These are phyloP conservation scores for Panopea generosa DNA, from an alignment of 2,888 invertebrate species.

Conservation along the genomic window DNA sequence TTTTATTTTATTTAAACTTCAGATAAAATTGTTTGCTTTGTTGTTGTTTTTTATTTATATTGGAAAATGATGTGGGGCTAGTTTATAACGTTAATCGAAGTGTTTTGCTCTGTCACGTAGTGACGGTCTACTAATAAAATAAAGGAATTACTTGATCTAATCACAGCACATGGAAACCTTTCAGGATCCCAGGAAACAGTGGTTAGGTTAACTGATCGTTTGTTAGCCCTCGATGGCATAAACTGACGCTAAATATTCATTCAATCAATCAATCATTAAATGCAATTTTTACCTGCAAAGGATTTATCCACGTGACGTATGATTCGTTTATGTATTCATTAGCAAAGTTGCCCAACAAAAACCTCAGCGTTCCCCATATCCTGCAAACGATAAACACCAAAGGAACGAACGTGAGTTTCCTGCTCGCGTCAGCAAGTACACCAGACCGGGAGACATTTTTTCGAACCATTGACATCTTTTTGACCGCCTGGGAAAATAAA, in stretches of 20 bases:
- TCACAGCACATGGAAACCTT: neutral
- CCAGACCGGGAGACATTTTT: slow-evolving; percentile 29
- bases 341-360: slow-evolving; percentile 74
- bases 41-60: no score
- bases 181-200: no score
- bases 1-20: no score
- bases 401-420: slow-evolving; percentile 79
- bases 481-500: slow-evolving; percentile 14
- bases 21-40: no score
- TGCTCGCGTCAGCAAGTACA: slow-evolving; percentile 70
- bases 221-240: no score
- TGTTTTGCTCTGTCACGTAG: no score
- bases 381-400: slow-evolving; percentile 76
- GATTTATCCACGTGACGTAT: slow-evolving; percentile 73
- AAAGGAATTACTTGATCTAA: neutral
- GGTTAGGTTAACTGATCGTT: no score
- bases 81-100: no score
- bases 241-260: no score
- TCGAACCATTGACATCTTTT: slow-evolving; percentile 15
- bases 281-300: slow-evolving; percentile 69
- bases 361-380: slow-evolving; percentile 80
- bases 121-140: no score
- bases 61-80: no score
- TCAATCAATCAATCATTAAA: neutral
- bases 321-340: slow-evolving; percentile 68